Percentiles rank a stretch among this genome's conserved stretches.
These are phyloP conservation scores for Ochotona curzoniae DNA, from an alignment of 2,113 vertebrate genomes.

Conservation along the genomic window DNA sequence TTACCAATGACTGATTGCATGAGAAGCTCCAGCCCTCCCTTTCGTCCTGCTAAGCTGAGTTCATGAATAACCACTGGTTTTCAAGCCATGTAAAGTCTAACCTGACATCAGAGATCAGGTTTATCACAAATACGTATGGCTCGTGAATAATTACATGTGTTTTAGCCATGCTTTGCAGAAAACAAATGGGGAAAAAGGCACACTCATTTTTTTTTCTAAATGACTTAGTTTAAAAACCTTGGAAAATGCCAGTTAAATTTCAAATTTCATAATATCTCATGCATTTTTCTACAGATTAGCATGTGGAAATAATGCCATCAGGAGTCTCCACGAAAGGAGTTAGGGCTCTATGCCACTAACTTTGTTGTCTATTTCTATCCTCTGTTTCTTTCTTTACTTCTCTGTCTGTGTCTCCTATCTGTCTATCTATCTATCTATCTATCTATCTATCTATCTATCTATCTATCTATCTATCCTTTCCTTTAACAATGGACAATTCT, in stretches of 20 bases:
- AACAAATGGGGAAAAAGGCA: neutral
- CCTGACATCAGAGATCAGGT: neutral
- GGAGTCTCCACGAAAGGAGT: neutral
- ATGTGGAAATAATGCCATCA: neutral
- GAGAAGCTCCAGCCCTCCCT: neutral
- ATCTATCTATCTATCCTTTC: neutral
- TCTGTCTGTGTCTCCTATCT: too few species aligned
- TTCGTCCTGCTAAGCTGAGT: neutral
- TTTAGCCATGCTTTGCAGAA: neutral
- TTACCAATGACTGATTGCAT: neutral
- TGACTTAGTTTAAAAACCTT: neutral
- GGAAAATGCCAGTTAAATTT: neutral
- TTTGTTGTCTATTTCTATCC: too few species aligned
- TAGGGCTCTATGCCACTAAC: neutral
- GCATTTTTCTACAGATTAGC: neutral
- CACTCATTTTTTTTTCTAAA: conserved; percentile 34
- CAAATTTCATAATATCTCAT: neutral
- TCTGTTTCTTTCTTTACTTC: neutral
- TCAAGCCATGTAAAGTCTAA: neutral
- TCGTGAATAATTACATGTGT: neutral
- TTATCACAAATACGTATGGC: neutral
- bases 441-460: neutral
- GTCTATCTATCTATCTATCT: too few species aligned
- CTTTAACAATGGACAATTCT: conserved; percentile 13
- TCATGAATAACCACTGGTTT: neutral